These are phyloP conservation scores for Glomeris marginata DNA, from an alignment of 2,888 invertebrate genomes.

Conservation along the genomic window DNA sequence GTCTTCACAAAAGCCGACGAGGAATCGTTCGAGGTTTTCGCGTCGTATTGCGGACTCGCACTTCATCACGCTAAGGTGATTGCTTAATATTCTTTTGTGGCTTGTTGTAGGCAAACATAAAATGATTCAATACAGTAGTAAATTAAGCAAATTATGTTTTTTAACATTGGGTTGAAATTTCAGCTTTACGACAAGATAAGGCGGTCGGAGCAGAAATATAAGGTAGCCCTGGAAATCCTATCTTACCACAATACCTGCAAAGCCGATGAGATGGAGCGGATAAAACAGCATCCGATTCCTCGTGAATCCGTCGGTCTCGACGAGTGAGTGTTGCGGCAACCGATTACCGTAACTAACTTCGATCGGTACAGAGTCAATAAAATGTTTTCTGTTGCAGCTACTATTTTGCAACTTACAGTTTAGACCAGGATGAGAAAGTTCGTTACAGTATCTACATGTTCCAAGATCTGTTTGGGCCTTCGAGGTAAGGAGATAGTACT, in stretches of 20 bases:
- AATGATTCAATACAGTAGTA: background rate
- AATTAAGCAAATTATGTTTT: background rate
- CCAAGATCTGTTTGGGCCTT: constrained; percentile 48
- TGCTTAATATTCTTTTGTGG: background rate
- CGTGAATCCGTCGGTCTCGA: constrained; percentile 18
- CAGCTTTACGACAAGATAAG: constrained; percentile 62
- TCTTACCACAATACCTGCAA: constrained; percentile 68
- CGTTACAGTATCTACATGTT: constrained; percentile 60
- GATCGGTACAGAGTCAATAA: no score
- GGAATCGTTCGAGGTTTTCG: constrained; percentile 65
- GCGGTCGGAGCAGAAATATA: constrained; percentile 65
- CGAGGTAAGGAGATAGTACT: constrained; percentile 21
- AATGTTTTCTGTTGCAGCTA: constrained; percentile 39
- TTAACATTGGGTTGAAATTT: constrained; percentile 4
- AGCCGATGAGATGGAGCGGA: constrained; percentile 43
- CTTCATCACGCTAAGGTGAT: constrained; percentile 59
- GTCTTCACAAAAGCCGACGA: constrained; percentile 51
- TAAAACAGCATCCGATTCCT: constrained; percentile 10
- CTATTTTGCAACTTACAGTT: constrained; percentile 54
- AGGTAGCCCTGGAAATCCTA: constrained; percentile 60
- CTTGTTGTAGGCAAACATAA: background rate
- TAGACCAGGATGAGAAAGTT: constrained; percentile 55
- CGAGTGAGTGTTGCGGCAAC: constrained; percentile 23
- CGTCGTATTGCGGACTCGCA: constrained; percentile 70
- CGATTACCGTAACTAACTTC: no score